Base-by-base conservation (phyloP, 2,797 vertebrate species). In the Pangasius mekongensis region DNA sequence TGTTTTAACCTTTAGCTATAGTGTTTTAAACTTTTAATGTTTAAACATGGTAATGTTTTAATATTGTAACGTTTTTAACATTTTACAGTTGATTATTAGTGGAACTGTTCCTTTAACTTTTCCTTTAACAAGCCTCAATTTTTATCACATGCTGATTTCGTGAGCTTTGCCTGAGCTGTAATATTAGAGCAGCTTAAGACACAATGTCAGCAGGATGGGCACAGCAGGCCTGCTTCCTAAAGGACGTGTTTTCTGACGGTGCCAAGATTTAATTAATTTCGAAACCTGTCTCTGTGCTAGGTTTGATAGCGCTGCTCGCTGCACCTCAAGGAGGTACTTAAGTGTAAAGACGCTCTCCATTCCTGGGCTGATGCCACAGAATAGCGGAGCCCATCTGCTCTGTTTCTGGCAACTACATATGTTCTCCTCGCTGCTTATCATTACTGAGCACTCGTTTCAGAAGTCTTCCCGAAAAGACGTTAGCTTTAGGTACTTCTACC, bases 311-410 rank as follows among this genome's bases (percentile, higher is more conserved):
- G 73, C 52, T 3, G 52, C 56, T 87, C 36, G 60, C n/a, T 16
- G 69, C 33, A 83, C 60, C 60, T 87, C 33, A 24, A 87, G 88
- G 85, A 89, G 73, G 49, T 47, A 87, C 81, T 87, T 86, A 67
- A 86, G 81, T 84, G 85, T 54, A 84, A 83, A 66, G 58, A 71
- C 67, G 67, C 81, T 84, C 64, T 54, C n/a, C 3, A 39, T 39
- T 83, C 36, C 56, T 83, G 62, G 80, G 30, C 33, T 0, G 43
- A 52, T 54, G 87, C 90, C 67, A 84, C 18, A 16, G 18, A 84
- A 56, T 30, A 56, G n/a, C 1, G 24, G 54, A 20, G 87, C 62
- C 71, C 66, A 88, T 88, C 66, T 77, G 66, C 80, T 66, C n/a
- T 20, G 3, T 33, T 67, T 74, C 80, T 89, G 69, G 47, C 86